Percentiles rank a stretch among this genome's conserved stretches.
These are phyloP conservation scores for Mirza zaza DNA, from an alignment of 2,113 vertebrate genomes.

Conservation along the genomic window DNA sequence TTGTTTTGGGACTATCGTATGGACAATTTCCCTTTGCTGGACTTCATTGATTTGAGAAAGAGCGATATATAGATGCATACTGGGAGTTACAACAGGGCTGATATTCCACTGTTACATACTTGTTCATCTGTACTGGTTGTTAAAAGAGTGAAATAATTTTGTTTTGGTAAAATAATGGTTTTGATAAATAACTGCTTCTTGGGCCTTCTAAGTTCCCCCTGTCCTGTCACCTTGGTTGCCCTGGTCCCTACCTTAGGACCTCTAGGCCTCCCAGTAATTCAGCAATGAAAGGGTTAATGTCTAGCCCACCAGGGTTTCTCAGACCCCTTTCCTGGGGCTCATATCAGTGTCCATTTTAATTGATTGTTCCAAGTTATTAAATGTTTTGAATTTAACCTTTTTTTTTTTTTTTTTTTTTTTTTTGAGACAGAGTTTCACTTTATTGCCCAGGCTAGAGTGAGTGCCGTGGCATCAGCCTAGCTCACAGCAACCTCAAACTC, in stretches of 20 bases:
- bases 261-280: neutral
- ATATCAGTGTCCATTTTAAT: neutral
- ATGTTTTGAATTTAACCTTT: slow-evolving; percentile 4
- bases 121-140: neutral
- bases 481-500: too few species aligned
- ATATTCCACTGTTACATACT: neutral
- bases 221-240: neutral
- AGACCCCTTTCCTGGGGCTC: neutral
- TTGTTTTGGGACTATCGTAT: neutral
- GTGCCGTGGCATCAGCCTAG: too few species aligned
- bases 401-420: too few species aligned
- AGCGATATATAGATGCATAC: too few species aligned
- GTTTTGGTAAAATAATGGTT: neutral
- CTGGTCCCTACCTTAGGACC: neutral
- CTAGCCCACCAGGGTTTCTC: neutral
- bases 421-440: too few species aligned
- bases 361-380: neutral
- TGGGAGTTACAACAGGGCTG: neutral
- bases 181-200: neutral
- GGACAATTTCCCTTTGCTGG: neutral
- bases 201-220: neutral
- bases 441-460: too few species aligned
- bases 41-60: neutral
- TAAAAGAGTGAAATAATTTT: neutral
- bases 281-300: neutral